These are phyloP conservation scores for Drosophila falleni DNA, from an alignment of 2,888 invertebrate genomes.

Conservation along the genomic window DNA sequence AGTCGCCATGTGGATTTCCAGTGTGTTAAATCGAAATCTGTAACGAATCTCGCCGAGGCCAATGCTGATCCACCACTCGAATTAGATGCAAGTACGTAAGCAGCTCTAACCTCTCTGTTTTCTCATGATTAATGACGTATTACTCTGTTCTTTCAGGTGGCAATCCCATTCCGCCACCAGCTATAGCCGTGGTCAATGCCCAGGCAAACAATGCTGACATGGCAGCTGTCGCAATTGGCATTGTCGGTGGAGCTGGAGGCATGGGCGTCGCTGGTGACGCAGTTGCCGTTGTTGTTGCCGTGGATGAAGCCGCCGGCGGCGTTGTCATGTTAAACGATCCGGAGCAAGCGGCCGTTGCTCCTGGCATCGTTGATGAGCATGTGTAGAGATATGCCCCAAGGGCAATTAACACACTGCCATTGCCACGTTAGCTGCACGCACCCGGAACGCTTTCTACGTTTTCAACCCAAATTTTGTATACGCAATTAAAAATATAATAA, in stretches of 20 bases:
- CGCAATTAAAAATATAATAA: conserved; percentile 41
- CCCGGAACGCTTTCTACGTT: conserved; percentile 66
- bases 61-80: conserved; percentile 93
- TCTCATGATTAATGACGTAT: not conserved
- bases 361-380: conserved; percentile 66
- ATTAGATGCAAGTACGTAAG: conserved; percentile 83
- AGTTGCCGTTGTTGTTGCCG: conserved; percentile 70
- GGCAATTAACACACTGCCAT: conserved; percentile 63
- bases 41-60: conserved; percentile 97
- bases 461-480: conserved; percentile 66
- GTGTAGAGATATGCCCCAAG: conserved; percentile 47
- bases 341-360: conserved; percentile 67
- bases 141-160: conserved; percentile 73
- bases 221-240: conserved; percentile 57
- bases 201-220: conserved; percentile 66
- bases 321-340: conserved; percentile 78
- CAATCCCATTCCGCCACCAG: conserved; percentile 83
- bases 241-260: conserved; percentile 60
- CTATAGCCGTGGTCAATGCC: conserved; percentile 69
- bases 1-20: conserved; percentile 99
- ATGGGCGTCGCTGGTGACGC: conserved; percentile 63
- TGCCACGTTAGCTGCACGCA: conserved; percentile 65
- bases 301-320: conserved; percentile 82
- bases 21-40: conserved; percentile 98
- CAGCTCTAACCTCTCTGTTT: too few species aligned